Conservation (phyloP, 1,140 invertebrate genomes). For the Dreissena polymorpha region DNA sequence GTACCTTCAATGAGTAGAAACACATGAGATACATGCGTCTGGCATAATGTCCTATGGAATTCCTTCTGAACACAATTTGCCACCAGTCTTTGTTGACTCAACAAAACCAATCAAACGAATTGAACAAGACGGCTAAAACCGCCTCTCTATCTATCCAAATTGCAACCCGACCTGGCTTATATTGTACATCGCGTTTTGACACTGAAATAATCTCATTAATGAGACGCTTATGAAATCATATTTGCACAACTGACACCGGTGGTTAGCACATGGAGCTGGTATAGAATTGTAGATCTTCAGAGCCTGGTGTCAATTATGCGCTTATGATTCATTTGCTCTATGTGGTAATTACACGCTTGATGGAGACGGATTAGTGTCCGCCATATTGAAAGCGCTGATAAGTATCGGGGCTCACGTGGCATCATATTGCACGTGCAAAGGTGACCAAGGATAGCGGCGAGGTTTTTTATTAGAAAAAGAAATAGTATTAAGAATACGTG, state of each 20-base stretch:
- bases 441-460: no score
- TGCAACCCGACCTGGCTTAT: conserved; percentile 34
- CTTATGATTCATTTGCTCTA: conserved; percentile 39
- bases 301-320: neutral
- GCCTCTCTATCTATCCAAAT: conserved; percentile 21
- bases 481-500: no score
- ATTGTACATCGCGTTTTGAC: conserved; percentile 36
- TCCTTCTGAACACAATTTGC: neutral
- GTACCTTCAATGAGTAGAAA: no score
- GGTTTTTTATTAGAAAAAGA: no score
- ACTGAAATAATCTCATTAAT: conserved; percentile 35
- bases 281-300: neutral
- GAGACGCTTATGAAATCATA: neutral
- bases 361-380: neutral
- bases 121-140: conserved; percentile 38
- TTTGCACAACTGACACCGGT: conserved; percentile 21
- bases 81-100: conserved; percentile 39
- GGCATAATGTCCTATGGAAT: no score
- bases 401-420: no score
- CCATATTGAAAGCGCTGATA: no score
- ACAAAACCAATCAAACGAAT: conserved; percentile 46
- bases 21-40: no score
- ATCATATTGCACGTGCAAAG: no score
- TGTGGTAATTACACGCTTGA: conserved; percentile 32
- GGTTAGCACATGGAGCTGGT: neutral